Base-by-base conservation (phyloP, 2,797 vertebrate genomes). In the Pseudomugil gertrudae region DNA sequence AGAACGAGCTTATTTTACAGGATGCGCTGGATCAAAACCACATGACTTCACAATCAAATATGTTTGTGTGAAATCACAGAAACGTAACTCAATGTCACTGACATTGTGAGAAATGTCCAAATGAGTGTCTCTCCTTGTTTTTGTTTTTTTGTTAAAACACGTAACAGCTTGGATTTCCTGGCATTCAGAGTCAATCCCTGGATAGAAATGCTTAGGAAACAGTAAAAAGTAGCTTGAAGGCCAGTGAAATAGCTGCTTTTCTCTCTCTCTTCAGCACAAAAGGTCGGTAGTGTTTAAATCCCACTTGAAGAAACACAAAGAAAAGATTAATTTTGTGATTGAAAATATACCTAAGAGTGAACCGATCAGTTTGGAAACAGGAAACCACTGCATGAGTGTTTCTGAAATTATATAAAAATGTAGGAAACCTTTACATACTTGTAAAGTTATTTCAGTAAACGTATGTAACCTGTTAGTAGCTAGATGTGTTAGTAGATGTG, bases 21-120 rank as follows among this genome's bases (percentile, higher is more conserved):
- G 35, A 51, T 26, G 32, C 11, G 63, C 15, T 45, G 52, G 26
- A 77, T 63, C 23, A 29, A 68, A 73, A 63, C 32, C 57, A 76
- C 61, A 77, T 24, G 57, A 70, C 29, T 63, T 63, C 7, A 61
- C n/a, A 53, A 36, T 35, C 11, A 21, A 57, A 71, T 5, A 38
- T 5, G 32, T 5, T 32, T 36, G 13, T 36, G 35, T 36, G 9
- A 47, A 69, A 29, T 30, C 32, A 40, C 35, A 57, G 30, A 68
- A 65, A 75, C 14, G 8, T 21, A 66, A 36, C 21, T 51, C 15
- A 60, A 52, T 21, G 11, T n/a, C 4, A 59, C 72, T 63, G 40
- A 53, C 3, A 73, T 35, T 53, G 32, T 6, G 27, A 83, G 51
- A 32, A 19, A 40, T 81, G 68, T 63, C 17, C 40, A 21, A 27